These are phyloP conservation scores for Aplysina aerophoba DNA, from an alignment of 37 sponge, comb jelly and placozoan genomes.

Conservation along the genomic window DNA sequence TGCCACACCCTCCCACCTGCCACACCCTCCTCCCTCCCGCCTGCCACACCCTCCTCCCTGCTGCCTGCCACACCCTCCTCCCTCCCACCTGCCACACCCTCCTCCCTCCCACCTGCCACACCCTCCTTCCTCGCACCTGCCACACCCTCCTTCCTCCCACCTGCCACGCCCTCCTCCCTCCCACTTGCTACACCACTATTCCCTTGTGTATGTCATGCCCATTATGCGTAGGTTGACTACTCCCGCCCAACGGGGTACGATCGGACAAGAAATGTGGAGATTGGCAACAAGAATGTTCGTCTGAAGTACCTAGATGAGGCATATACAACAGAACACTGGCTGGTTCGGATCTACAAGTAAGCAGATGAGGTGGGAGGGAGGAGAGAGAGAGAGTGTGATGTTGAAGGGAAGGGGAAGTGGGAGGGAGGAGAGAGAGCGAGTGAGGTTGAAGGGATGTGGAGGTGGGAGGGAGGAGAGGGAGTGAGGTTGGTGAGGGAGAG, in stretches of 20 bases:
- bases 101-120: not conserved
- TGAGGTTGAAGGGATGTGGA: no score
- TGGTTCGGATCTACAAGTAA: constrained; percentile 98
- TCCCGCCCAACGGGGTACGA: constrained; percentile 85
- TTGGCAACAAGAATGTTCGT: constrained; percentile 94
- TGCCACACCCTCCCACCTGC: no score
- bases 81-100: not conserved
- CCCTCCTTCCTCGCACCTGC: not conserved
- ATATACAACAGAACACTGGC: constrained; percentile 97
- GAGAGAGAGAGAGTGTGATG: no score
- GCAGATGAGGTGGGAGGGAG: not conserved
- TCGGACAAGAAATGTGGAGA: constrained; percentile 92
- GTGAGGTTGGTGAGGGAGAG: no score
- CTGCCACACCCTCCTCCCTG: no score
- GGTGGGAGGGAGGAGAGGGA: no score
- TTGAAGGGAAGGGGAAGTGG: no score
- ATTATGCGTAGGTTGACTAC: constrained; percentile 45
- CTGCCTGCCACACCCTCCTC: no score
- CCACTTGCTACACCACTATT: not conserved
- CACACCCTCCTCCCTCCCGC: no score
- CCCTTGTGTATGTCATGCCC: not conserved
- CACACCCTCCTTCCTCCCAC: no score
- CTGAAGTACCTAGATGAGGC: constrained; percentile 91
- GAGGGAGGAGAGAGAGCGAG: no score
- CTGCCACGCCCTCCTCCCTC: not conserved